Conservation (phyloP, 2,888 invertebrate genomes). For the Exocentrus adspersus region DNA sequence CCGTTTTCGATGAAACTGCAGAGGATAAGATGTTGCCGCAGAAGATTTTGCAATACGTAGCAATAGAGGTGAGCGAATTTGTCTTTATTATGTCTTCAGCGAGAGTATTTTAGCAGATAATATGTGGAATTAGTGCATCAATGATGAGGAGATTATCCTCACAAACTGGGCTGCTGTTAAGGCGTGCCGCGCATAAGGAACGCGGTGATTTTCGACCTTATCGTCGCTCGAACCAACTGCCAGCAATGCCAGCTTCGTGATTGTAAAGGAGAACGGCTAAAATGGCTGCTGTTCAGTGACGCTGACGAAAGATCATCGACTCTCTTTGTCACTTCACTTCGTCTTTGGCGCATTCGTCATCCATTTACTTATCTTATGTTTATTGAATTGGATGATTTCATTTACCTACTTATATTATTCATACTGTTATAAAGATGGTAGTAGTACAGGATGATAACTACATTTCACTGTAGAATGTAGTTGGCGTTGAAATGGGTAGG, state of each 20-base stretch:
- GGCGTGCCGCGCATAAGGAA: conserved; percentile 67
- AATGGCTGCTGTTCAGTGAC: conserved; percentile 39
- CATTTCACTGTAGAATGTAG: too few species aligned
- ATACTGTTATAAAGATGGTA: too few species aligned
- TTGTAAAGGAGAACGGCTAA: conserved; percentile 37
- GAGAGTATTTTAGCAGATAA: conserved; percentile 13
- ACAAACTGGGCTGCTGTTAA: conserved; percentile 56
- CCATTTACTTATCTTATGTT: too few species aligned
- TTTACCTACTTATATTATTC: too few species aligned
- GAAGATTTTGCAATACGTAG: conserved; percentile 73
- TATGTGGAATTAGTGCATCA: conserved; percentile 26
- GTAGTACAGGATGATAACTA: too few species aligned
- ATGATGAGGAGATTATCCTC: conserved; percentile 25
- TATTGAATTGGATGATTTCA: too few species aligned
- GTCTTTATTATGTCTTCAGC: conserved; percentile 27
- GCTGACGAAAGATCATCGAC: conserved; percentile 6
- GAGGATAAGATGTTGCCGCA: conserved; percentile 65
- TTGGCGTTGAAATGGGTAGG: too few species aligned
- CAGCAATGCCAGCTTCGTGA: conserved; percentile 33
- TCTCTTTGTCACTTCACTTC: conserved; percentile 8
- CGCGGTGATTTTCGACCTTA: conserved; percentile 70
- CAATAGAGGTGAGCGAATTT: conserved; percentile 71
- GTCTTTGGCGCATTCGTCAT: background rate
- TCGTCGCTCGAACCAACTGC: conserved; percentile 59
- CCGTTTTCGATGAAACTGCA: conserved; percentile 55